Conservation (phyloP, 1,140 invertebrate species). For the Babylonia areolata region DNA sequence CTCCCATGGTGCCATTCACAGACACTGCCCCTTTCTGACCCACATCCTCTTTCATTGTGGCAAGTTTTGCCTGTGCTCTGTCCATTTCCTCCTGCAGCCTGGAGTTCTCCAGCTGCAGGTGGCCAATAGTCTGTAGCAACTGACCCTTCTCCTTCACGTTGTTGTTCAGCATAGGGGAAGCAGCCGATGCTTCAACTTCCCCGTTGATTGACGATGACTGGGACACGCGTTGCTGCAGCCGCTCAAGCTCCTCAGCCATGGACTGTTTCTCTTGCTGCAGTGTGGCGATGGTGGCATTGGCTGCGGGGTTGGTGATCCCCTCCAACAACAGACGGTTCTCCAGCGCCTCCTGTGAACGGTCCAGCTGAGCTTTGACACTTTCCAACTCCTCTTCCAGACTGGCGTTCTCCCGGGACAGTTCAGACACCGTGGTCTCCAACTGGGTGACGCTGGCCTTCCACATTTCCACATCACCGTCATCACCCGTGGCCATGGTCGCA, state of each 20-base stretch:
- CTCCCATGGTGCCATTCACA: background rate
- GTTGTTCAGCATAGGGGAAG: too few species aligned
- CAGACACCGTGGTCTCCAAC: constrained; percentile 59
- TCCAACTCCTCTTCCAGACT: constrained; percentile 53
- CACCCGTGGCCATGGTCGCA: background rate
- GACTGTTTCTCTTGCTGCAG: constrained; percentile 1
- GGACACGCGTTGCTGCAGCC: background rate
- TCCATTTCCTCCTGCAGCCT: constrained; percentile 15
- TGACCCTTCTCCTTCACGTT: background rate
- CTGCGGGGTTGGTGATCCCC: background rate
- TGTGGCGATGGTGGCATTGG: background rate
- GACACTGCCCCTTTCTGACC: background rate
- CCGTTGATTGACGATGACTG: background rate
- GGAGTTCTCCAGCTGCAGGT: constrained; percentile 9
- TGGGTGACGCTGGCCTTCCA: constrained; percentile 38
- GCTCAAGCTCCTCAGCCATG: background rate
- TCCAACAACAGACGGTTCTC: background rate
- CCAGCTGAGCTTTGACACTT: constrained; percentile 1
- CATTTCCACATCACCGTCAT: constrained; percentile 8
- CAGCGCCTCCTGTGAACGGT: background rate
- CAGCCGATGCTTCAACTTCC: background rate
- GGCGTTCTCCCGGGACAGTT: constrained; percentile 62
- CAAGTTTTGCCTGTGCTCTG: background rate
- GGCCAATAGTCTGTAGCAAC: background rate
- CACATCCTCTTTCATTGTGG: constrained; percentile 30